Conservation (phyloP, 2,797 vertebrate species). For the Artibeus lituratus region DNA sequence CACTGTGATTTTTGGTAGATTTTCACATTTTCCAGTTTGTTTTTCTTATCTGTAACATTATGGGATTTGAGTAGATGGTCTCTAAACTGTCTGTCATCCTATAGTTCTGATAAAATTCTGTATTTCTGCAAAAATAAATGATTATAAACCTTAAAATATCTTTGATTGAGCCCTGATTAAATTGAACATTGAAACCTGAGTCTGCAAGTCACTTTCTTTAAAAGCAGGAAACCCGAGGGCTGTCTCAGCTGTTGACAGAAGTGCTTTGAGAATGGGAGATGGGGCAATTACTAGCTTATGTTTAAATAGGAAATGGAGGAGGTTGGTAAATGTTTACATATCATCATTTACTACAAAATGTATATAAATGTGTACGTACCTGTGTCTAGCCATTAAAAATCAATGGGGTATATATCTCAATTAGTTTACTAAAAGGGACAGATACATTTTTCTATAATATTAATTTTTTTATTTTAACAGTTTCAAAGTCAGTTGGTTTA, state of each 20-base stretch:
- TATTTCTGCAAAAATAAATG: neutral
- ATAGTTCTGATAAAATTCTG: neutral
- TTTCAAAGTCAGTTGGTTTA: neutral
- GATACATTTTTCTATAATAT: neutral
- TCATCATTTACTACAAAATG: neutral
- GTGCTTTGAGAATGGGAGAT: conserved; percentile 17
- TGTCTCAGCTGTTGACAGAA: conserved; percentile 7
- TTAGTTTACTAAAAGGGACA: neutral
- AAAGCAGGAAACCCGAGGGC: neutral
- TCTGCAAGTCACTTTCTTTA: neutral
- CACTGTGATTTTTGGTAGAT: neutral
- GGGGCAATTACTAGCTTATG: neutral
- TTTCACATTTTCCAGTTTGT: neutral
- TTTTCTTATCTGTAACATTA: neutral
- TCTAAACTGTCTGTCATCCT: neutral
- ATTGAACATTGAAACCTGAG: neutral
- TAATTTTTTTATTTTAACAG: neutral
- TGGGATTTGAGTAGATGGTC: neutral
- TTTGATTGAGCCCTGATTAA: neutral
- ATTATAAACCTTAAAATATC: neutral
- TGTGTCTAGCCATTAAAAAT: neutral
- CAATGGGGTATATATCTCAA: neutral
- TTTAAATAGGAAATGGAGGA: conserved; percentile 26
- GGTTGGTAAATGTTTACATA: neutral
- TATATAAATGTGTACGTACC: neutral